phyloP scores from a whole-genome alignment of 2,888 invertebrate genomes.

The Cerastis rubricosa region DNA sequence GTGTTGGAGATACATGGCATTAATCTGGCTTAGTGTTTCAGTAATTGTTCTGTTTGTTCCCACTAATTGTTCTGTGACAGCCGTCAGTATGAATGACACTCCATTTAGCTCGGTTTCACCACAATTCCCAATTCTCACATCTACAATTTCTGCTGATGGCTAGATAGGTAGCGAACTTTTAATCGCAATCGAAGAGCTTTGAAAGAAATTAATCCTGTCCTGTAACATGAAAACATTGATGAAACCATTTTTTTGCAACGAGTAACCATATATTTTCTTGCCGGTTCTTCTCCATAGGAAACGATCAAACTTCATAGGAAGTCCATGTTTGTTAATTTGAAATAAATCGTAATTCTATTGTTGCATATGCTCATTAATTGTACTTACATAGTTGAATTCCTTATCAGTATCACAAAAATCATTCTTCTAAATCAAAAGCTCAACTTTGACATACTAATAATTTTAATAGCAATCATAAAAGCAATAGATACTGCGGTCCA shows the following conservation, averaged over 20 bases:
- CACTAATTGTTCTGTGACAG: slow-evolving; percentile 23
- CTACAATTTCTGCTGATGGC: slow-evolving; percentile 9
- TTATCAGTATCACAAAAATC: slow-evolving; percentile 16
- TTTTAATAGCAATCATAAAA: slow-evolving; percentile 54
- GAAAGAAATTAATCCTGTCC: not conserved
- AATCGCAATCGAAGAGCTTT: not conserved
- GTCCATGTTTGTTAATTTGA: not conserved
- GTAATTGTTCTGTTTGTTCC: slow-evolving; percentile 42
- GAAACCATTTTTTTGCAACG: not conserved
- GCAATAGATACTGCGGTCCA: slow-evolving; percentile 45
- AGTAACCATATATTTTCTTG: not conserved
- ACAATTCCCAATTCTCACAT: slow-evolving; percentile 1
- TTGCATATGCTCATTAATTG: slow-evolving; percentile 3
- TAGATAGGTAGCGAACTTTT: not conserved
- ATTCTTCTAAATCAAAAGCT: slow-evolving; percentile 49
- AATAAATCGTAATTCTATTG: not conserved
- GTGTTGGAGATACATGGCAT: slow-evolving; percentile 26
- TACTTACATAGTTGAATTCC: slow-evolving; percentile 19
- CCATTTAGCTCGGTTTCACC: slow-evolving; percentile 22
- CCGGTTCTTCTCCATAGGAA: not conserved
- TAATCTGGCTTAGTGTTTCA: slow-evolving; percentile 16
- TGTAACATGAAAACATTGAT: not conserved
- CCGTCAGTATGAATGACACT: slow-evolving; percentile 11
- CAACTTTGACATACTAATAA: slow-evolving; percentile 55
- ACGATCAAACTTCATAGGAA: not conserved